A percentile compares a stretch with the other conserved stretches of the same genome.
Evolutionary conservation across 2,797 vertebrate species (phyloP).

Genomic region (Myotis planiceps): DNA sequence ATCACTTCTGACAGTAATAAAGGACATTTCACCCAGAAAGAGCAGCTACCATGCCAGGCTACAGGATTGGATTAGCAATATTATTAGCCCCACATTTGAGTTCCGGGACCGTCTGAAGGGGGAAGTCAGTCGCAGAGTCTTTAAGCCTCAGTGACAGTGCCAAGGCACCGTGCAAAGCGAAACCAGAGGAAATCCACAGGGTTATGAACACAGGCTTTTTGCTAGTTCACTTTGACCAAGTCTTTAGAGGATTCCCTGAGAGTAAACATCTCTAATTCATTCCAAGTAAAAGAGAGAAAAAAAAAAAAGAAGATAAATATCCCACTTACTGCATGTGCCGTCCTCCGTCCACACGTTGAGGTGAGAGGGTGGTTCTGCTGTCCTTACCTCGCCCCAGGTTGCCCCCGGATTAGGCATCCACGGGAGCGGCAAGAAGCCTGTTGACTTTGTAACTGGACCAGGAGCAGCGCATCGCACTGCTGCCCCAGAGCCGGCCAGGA

Average conservation of each 20-base stretch:
- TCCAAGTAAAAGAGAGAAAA: conserved; percentile 82
- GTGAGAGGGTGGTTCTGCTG: conserved; percentile 67
- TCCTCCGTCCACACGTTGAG: conserved; percentile 80
- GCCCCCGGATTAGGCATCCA: conserved; percentile 80
- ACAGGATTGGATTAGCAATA: conserved; percentile 65
- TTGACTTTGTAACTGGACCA: conserved; percentile 81
- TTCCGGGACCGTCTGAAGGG: conserved; percentile 68
- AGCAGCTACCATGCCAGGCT: conserved; percentile 19
- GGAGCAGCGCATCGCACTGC: conserved; percentile 79
- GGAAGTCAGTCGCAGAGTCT: conserved; percentile 56
- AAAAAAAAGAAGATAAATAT: conserved; percentile 68
- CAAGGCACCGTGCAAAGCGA: conserved; percentile 74
- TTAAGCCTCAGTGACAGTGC: conserved; percentile 68
- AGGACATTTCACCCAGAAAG: conserved; percentile 57
- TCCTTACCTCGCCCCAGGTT: conserved; percentile 85
- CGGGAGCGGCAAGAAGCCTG: conserved; percentile 68
- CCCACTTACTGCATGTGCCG: conserved; percentile 85
- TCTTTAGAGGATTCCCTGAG: conserved; percentile 84
- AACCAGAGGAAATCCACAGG: conserved; percentile 76
- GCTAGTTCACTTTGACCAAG: conserved; percentile 80
- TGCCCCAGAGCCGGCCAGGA: conserved; percentile 82
- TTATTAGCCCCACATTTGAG: conserved; percentile 73
- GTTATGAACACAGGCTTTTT: conserved; percentile 76
- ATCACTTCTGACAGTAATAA: conserved; percentile 62
- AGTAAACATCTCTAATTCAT: conserved; percentile 86